Percentiles rank a stretch among this genome's conserved stretches.
Evolutionary conservation across 35 echinoderm and acorn worm genomes (phyloP).

Genomic region (Ptychodera flava): DNA sequence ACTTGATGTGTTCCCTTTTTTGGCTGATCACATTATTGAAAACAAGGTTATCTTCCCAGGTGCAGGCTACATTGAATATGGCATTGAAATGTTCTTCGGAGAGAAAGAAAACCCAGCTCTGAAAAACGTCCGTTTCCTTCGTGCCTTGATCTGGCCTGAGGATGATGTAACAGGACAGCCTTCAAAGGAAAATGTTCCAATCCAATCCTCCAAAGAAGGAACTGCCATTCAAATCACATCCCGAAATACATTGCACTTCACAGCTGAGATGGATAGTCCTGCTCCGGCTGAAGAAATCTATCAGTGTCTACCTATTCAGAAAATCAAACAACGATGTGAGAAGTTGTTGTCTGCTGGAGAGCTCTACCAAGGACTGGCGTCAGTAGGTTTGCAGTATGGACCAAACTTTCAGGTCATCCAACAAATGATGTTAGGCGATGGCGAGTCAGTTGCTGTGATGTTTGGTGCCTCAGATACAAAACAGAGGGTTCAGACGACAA

Average conservation of each 20-base stretch:
- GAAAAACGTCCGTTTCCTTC: constrained; percentile 40
- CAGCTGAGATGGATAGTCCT: constrained; percentile 10
- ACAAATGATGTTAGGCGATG: constrained; percentile 52
- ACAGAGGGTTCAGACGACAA: constrained; percentile 53
- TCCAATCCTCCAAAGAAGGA: constrained; percentile 37
- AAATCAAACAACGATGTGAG: constrained; percentile 26
- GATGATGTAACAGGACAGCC: constrained; percentile 39
- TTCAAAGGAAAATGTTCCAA: constrained; percentile 31
- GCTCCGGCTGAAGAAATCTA: constrained; percentile 2
- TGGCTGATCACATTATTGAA: constrained; percentile 43
- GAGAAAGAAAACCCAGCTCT: constrained; percentile 32
- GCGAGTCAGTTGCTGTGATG: constrained; percentile 45
- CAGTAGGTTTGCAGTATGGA: constrained; percentile 49
- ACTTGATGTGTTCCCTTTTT: constrained; percentile 67
- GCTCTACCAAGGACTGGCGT: constrained; percentile 44
- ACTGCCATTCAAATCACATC: constrained; percentile 32
- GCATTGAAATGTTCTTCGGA: constrained; percentile 23
- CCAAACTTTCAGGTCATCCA: constrained; percentile 54
- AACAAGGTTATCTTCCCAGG: constrained; percentile 54
- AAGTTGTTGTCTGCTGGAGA: constrained; percentile 22
- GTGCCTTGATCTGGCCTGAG: constrained; percentile 45
- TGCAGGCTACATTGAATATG: constrained; percentile 58
- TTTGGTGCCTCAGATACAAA: constrained; percentile 38
- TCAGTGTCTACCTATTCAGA: constrained; percentile 10
- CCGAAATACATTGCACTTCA: constrained; percentile 18